A percentile compares a stretch with the other conserved stretches of the same genome.
Evolutionary conservation across 2,797 vertebrate species (phyloP).

Genomic region (Scyliorhinus canicula): DNA sequence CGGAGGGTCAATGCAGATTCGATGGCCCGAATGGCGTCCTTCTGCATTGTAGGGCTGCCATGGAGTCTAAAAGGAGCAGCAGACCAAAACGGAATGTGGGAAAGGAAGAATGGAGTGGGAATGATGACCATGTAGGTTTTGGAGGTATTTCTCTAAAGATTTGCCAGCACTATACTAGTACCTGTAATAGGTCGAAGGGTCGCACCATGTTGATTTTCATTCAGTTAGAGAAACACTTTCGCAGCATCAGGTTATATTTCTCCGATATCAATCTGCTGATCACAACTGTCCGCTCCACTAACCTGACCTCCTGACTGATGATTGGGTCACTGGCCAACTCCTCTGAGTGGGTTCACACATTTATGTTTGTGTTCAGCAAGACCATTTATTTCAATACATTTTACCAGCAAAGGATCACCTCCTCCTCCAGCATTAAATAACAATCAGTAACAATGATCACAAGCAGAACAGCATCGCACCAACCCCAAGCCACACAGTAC

Average conservation of each 20-base stretch:
- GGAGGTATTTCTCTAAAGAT: not conserved
- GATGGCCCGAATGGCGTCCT: too few species aligned
- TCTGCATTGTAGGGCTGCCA: too few species aligned
- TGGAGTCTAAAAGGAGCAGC: not conserved
- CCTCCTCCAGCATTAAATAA: not conserved
- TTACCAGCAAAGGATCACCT: not conserved
- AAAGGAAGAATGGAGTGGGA: not conserved
- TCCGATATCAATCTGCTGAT: not conserved
- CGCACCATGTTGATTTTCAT: not conserved
- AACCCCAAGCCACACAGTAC: not conserved
- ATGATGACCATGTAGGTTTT: not conserved
- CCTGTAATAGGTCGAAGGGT: not conserved
- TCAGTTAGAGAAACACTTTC: not conserved
- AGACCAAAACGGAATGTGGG: not conserved
- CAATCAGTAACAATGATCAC: not conserved
- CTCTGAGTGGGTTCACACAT: not conserved
- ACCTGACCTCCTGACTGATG: not conserved
- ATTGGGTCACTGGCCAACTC: not conserved
- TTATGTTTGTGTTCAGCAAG: not conserved
- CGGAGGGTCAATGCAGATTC: too few species aligned
- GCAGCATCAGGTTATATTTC: not conserved
- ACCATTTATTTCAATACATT: not conserved
- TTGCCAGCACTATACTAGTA: not conserved
- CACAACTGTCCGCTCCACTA: not conserved
- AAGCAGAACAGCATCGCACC: not conserved